Evolutionary conservation across 2,888 invertebrate genomes (phyloP).

Genomic region (Amiota minor): DNA sequence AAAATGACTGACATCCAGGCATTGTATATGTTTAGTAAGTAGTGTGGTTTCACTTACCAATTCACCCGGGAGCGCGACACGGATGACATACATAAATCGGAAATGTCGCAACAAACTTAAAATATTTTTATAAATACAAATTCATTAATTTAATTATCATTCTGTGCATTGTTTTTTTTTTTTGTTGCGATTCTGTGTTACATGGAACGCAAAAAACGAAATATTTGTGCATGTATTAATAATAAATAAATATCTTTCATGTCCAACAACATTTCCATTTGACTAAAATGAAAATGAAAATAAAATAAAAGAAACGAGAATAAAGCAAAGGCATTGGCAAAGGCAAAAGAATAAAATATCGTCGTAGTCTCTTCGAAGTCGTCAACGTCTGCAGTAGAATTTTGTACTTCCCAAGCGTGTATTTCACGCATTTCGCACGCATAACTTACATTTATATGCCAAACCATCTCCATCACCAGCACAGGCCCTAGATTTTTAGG

Average conservation of each 20-base stretch:
- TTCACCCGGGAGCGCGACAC: conserved; percentile 2
- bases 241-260: conserved; percentile 12
- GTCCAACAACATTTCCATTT: conserved; percentile 19
- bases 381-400: neutral
- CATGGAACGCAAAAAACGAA: conserved; percentile 13
- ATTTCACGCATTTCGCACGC: conserved; percentile 68
- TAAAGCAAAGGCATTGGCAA: neutral
- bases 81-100: conserved; percentile 5
- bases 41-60: neutral
- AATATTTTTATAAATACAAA: conserved; percentile 41
- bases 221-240: conserved; percentile 44
- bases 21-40: too few species aligned
- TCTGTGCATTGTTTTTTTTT: too few species aligned
- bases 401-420: conserved; percentile 59
- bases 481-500: neutral
- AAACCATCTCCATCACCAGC: neutral
- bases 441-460: conserved; percentile 62
- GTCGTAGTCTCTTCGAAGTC: neutral
- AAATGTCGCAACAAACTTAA: conserved; percentile 14
- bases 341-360: too few species aligned
- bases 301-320: neutral
- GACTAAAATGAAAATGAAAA: conserved; percentile 3
- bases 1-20: too few species aligned
- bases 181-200: conserved; percentile 31
- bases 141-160: conserved; percentile 59